Percentiles rank a stretch among this genome's conserved stretches.
Evolutionary conservation across 2,113 vertebrate genomes (phyloP).

Genomic region (Tragulus kanchil): DNA sequence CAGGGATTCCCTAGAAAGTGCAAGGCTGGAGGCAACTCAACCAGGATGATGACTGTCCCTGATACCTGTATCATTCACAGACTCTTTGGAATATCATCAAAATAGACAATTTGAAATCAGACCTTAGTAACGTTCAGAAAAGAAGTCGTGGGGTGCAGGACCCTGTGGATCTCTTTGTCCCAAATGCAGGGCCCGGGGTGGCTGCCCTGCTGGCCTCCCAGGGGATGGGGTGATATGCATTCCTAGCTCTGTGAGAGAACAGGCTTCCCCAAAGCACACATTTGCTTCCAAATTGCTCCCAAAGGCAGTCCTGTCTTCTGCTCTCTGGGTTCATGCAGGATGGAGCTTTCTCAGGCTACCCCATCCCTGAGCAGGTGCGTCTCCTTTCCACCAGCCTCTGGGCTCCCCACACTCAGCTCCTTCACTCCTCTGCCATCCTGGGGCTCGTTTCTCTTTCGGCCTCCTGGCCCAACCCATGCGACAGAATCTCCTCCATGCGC

Average conservation of each 20-base stretch:
- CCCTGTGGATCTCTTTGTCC: not conserved
- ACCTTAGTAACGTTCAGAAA: not conserved
- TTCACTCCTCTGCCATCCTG: not conserved
- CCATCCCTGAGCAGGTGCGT: not conserved
- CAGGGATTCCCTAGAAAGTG: not conserved
- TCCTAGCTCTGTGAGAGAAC: not conserved
- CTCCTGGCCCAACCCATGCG: not conserved
- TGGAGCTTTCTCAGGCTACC: not conserved
- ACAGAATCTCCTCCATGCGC: not conserved
- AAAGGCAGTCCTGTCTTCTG: not conserved
- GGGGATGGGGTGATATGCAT: not conserved
- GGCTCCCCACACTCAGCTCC: not conserved
- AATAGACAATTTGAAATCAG: not conserved
- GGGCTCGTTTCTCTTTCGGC: not conserved
- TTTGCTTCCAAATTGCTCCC: not conserved
- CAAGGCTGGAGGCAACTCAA: not conserved
- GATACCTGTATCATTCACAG: not conserved
- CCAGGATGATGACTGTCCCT: not conserved
- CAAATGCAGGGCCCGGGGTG: not conserved
- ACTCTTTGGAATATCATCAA: not conserved
- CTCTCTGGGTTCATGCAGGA: not conserved
- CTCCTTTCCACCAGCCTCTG: not conserved
- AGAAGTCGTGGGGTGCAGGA: not conserved
- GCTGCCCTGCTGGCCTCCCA: not conserved
- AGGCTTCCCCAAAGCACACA: not conserved